Evolutionary conservation across 2,797 vertebrate genomes (phyloP), one percentile per base, ranked within the genome.

Genomic region (Botia kubotai): DNA sequence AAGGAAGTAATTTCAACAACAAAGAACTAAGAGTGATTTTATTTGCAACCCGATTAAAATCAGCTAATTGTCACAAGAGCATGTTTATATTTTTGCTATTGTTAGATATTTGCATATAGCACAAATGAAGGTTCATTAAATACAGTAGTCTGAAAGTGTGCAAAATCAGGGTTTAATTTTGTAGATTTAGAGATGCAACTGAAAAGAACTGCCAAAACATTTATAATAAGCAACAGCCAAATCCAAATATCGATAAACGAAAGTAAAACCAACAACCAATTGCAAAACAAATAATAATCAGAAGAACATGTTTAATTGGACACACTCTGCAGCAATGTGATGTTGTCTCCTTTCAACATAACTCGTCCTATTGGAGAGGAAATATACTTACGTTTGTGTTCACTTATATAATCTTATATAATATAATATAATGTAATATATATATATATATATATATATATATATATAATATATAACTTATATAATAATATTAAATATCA

Each of bases 321-420:
- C 72, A 95, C 94, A 67, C 94, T 95, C 83, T 95, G 94, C 71
- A 95, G 90, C 84, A 95, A 86, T 43, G 94, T 95, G 39, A 95
- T 95, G 92, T 95, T 95, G 89, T 95, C 94, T 89, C 94, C 94
- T 89, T 95, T 95, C 86, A 95, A 88, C 94, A 95, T 95, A 89
- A 95, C 82, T 89, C 94, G 91, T 67, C 94, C 94, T 95, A 84
- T 26, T 57, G 69, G 43, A 90, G 4, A 84, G 0, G 29, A 79
- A 84, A n/a, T 19, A 43, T 0, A 14, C 50, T 78, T 39, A 26
- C 50, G 17, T 11, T 62, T 7, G 1, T 17, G 19, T 55, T 13
- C 2, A 5, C 3, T 23, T 17, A 52, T n/a, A n/a, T n/a, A n/a
- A n/a, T n/a, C n/a, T n/a, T n/a, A n/a, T n/a, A n/a, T n/a, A n/a